Conservation (phyloP, 64 coral and sea anemone species). For the Montipora cactus region DNA sequence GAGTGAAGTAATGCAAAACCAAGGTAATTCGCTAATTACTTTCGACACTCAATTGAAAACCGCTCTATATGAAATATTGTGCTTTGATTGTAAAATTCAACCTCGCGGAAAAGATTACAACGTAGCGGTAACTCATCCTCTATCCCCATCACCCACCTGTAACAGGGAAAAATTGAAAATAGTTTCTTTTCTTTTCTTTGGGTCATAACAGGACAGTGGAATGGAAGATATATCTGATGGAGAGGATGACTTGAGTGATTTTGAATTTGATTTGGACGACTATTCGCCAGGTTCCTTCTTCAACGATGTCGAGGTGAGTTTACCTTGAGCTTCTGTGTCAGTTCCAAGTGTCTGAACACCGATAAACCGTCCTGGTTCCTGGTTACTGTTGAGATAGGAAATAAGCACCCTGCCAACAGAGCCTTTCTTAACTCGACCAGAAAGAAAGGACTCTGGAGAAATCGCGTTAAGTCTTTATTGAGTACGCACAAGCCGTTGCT, state of each 20-base stretch:
- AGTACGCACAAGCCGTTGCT: too few species aligned
- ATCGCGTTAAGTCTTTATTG: too few species aligned
- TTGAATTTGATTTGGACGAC: conserved; percentile 84
- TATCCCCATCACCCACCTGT: background rate
- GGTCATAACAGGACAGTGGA: conserved; percentile 16
- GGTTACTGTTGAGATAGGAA: too few species aligned
- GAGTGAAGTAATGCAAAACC: too few species aligned
- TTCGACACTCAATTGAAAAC: too few species aligned
- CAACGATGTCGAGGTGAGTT: conserved; percentile 38
- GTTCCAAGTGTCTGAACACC: background rate
- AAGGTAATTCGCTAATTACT: too few species aligned
- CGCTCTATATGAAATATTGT: too few species aligned
- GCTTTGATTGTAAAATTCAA: too few species aligned
- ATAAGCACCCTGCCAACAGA: too few species aligned
- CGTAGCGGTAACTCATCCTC: background rate
- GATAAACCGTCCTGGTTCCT: background rate
- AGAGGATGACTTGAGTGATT: conserved; percentile 67
- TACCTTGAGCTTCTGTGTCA: background rate
- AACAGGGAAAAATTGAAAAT: background rate
- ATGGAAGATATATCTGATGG: conserved; percentile 62
- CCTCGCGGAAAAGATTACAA: too few species aligned
- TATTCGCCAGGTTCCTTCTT: conserved; percentile 56
- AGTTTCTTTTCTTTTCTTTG: background rate
- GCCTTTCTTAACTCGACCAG: too few species aligned
- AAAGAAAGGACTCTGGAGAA: too few species aligned